Evolutionary conservation across 2,113 vertebrate species (phyloP).

Genomic region (Zosterops japonicus): DNA sequence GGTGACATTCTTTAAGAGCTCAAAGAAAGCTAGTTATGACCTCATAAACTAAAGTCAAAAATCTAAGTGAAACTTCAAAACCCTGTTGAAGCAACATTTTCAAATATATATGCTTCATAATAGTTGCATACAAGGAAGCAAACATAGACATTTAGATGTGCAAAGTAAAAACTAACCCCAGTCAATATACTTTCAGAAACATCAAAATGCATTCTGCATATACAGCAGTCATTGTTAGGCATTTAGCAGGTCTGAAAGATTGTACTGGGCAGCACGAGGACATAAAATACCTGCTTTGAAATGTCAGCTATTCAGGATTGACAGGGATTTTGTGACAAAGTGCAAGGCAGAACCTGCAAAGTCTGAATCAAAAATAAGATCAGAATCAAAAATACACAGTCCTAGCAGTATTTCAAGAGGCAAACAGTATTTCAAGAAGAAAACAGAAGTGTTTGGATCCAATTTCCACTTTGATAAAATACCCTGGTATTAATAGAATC

Average conservation of each 20-base stretch:
- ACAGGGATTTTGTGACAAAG: constrained; percentile 3
- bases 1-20: constrained; percentile 22
- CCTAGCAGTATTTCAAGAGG: neutral
- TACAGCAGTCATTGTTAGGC: neutral
- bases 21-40: neutral
- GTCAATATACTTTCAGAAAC: neutral
- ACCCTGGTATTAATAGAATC: neutral
- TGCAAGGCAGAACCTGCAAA: neutral
- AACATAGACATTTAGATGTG: neutral
- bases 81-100: neutral
- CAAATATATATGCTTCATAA: neutral
- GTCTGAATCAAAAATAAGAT: neutral
- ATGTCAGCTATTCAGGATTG: neutral
- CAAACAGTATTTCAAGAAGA: neutral
- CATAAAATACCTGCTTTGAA: neutral
- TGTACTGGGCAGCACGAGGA: neutral
- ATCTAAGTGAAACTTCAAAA: neutral
- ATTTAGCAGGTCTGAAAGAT: neutral
- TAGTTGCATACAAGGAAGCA: neutral
- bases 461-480: neutral
- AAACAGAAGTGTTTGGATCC: neutral
- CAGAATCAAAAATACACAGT: neutral
- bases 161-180: neutral
- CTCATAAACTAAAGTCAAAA: neutral
- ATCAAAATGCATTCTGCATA: neutral